A percentile compares a stretch with the other conserved stretches of the same genome.
Evolutionary conservation across 2,888 invertebrate genomes (phyloP).

Genomic region (Electrophaes corylata): DNA sequence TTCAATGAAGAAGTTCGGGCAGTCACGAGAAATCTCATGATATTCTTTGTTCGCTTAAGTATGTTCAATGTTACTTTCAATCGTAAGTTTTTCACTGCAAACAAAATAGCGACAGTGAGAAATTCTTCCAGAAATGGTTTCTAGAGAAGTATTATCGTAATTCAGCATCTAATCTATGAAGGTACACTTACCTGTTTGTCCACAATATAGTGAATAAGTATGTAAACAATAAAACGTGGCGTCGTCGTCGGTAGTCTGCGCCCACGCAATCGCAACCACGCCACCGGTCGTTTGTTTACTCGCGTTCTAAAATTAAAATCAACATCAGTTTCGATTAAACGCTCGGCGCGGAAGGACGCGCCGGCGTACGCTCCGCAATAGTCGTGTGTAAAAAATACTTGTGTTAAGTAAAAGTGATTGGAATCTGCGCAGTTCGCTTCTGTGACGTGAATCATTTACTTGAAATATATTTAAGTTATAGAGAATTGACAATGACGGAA

Average conservation of each 20-base stretch:
- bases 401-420: constrained; percentile 30
- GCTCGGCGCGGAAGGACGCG: constrained; percentile 57
- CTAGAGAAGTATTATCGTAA: neutral
- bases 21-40: neutral
- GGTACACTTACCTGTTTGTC: constrained; percentile 25
- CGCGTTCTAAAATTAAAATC: constrained; percentile 51
- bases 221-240: constrained; percentile 35
- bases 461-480: constrained; percentile 34
- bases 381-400: constrained; percentile 32
- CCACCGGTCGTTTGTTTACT: constrained; percentile 49
- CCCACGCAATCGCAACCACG: constrained; percentile 42
- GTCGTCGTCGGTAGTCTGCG: constrained; percentile 34
- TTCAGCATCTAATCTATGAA: constrained; percentile 4
- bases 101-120: neutral
- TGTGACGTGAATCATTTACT: constrained; percentile 28
- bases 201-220: constrained; percentile 19
- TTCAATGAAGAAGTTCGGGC: neutral
- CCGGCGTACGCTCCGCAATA: constrained; percentile 33
- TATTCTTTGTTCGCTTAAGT: neutral
- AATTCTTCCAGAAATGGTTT: neutral
- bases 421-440: constrained; percentile 38
- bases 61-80: neutral
- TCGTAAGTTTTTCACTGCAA: neutral
- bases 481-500: constrained; percentile 53
- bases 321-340: constrained; percentile 54